Conservation (phyloP, 35 echinoderm and acorn worm genomes). For the Acanthaster planci region DNA sequence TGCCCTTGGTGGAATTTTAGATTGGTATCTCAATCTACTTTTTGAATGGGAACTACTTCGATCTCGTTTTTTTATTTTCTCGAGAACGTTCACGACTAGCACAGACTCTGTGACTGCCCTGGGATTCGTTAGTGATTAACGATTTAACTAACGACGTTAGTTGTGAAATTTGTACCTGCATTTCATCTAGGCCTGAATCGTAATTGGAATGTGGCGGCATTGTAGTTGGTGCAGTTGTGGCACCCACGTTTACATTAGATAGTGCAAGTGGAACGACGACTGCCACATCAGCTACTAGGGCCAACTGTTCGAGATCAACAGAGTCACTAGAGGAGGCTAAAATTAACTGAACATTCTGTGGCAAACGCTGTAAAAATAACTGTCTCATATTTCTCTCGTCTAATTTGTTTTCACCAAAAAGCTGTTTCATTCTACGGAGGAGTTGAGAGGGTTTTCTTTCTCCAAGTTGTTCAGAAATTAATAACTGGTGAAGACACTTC, state of each 20-base stretch:
- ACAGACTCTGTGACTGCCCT: neutral
- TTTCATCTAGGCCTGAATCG: neutral
- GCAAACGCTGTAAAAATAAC: conserved; percentile 54
- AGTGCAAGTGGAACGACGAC: neutral
- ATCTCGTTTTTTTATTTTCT: conserved; percentile 6
- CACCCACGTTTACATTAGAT: neutral
- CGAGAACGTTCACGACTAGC: neutral
- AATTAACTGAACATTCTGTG: conserved; percentile 53
- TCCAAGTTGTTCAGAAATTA: conserved; percentile 46
- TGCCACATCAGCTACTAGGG: conserved; percentile 13
- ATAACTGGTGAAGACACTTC: conserved; percentile 39
- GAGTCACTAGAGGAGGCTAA: conserved; percentile 38
- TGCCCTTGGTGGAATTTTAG: neutral
- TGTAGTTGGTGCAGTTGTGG: neutral
- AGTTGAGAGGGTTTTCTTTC: conserved; percentile 61
- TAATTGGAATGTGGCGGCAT: neutral
- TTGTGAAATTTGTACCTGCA: conserved; percentile 1
- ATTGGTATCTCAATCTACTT: neutral
- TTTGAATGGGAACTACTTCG: neutral
- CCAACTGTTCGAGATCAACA: neutral
- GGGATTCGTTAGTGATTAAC: neutral
- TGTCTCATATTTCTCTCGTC: conserved; percentile 48
- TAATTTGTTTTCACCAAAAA: conserved; percentile 41
- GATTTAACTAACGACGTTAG: conserved; percentile 1
- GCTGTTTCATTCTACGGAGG: conserved; percentile 42